Evolutionary conservation across 2,113 vertebrate genomes (phyloP), one percentile per base, ranked within the genome.

Genomic region (Myodes glareolus): DNA sequence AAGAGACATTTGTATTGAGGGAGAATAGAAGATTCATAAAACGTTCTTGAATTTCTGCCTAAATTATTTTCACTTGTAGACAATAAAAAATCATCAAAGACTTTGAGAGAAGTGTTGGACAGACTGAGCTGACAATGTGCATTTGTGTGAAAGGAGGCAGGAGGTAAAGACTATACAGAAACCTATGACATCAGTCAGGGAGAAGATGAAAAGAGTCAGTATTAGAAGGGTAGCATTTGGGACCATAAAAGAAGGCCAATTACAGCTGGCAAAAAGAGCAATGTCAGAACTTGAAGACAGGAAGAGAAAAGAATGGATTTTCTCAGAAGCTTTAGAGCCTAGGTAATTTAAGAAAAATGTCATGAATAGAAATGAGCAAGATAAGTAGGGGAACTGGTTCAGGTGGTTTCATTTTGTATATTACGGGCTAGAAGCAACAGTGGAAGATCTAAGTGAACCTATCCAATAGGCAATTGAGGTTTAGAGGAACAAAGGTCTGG

Each of bases 351-450:
- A 92, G 90, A 84, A 93, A 73, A 39, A 88, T 70, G 33, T 25
- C 65, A 75, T 80, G 42, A 92, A 89, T 29, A 96, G n/a, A 96
- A 96, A 96, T 85, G 36, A 92, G 80, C 39, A 80, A 96, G 81
- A 88, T 16, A 42, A 29, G 63, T 33, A 95, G 25, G 61, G 33
- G 36, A 96, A 95, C 85, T 85, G 31, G 73, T 84, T 90, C 16
- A 61, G 63, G 27, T 31, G 88, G 63, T 73, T 95, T 67, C 10
- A 25, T 52, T 84, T 94, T 90, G 92, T 21, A 88, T 63, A 50
- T 36, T 75, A 36, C 23, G 33, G 21, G 39, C 80, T 92, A 63
- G 65, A 94, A 94, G 12, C 85, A 82, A 95, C 47, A 95, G 58
- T 70, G 68, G 45, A 96, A 92, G 45, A 81, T 58, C 14, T 45